A percentile compares a stretch with the other conserved stretches of the same genome.
phyloP scores from a whole-genome alignment of 2,797 vertebrate species.

The Coreius guichenoti region DNA sequence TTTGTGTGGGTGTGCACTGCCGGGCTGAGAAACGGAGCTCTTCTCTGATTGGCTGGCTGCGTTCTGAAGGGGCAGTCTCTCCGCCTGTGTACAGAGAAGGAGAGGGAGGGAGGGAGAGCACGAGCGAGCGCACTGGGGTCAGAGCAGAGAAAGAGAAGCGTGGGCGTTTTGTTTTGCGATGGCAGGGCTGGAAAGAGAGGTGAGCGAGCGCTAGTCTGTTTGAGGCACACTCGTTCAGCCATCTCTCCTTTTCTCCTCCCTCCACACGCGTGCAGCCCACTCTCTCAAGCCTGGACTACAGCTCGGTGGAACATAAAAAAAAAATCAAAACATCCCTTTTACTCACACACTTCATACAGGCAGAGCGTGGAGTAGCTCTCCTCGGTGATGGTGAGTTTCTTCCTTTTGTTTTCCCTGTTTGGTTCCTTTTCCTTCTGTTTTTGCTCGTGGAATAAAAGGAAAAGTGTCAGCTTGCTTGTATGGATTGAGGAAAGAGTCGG shows the following conservation, averaged over 20 bases:
- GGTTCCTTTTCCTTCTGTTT: background rate
- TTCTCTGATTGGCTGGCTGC: slow-evolving; percentile 75
- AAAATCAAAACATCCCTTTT: slow-evolving; percentile 22
- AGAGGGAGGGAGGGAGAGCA: slow-evolving; percentile 64
- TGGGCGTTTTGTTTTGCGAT: slow-evolving; percentile 89
- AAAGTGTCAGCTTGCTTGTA: background rate
- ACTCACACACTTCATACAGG: slow-evolving; percentile 26
- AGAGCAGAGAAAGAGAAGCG: slow-evolving; percentile 78
- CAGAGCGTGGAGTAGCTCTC: slow-evolving; percentile 52
- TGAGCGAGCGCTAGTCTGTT: slow-evolving; percentile 72
- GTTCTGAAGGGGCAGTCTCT: slow-evolving; percentile 71
- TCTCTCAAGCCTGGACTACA: slow-evolving; percentile 57
- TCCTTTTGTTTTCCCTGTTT: slow-evolving; percentile 22
- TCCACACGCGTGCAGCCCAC: slow-evolving; percentile 30
- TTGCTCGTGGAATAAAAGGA: background rate
- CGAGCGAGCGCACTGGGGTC: slow-evolving; percentile 72
- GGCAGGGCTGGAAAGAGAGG: slow-evolving; percentile 80
- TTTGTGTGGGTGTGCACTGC: slow-evolving; percentile 76
- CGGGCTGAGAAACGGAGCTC: slow-evolving; percentile 73
- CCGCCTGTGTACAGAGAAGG: slow-evolving; percentile 70
- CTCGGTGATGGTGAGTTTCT: slow-evolving; percentile 63
- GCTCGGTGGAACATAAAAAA: background rate
- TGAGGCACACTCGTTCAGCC: slow-evolving; percentile 66
- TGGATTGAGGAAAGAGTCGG: background rate
- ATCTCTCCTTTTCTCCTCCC: slow-evolving; percentile 32